Percentiles rank a stretch among this genome's conserved stretches.
These are phyloP conservation scores for Hyperopisus bebe DNA, from an alignment of 2,113 vertebrate genomes.

Conservation along the genomic window DNA sequence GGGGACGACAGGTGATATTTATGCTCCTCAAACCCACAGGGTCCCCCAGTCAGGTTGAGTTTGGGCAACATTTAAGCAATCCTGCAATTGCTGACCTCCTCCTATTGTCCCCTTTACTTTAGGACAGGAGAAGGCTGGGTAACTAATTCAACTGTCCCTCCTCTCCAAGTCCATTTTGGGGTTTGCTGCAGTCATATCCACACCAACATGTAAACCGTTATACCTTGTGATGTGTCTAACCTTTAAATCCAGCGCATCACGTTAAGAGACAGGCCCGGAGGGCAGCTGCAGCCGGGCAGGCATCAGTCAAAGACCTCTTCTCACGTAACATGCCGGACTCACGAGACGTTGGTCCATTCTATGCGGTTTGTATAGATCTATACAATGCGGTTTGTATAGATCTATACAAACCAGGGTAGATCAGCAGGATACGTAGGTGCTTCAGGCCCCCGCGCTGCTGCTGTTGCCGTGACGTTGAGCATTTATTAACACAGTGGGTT, in stretches of 20 bases:
- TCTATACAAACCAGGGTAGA: neutral
- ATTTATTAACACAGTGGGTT: neutral
- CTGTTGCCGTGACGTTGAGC: neutral
- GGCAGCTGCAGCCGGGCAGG: neutral
- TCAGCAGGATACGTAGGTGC: neutral
- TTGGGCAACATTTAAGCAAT: slow-evolving; percentile 52
- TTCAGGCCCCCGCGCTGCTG: neutral
- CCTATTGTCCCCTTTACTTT: slow-evolving; percentile 58
- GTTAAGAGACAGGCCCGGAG: neutral
- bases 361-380: neutral
- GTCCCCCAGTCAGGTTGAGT: slow-evolving; percentile 48
- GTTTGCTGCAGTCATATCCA: slow-evolving; percentile 37
- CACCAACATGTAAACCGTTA: slow-evolving; percentile 47
- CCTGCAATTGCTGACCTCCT: slow-evolving; percentile 56
- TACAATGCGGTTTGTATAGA: neutral
- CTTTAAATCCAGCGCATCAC: slow-evolving; percentile 35
- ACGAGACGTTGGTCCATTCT: neutral
- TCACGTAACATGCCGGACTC: neutral
- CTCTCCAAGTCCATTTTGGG: slow-evolving; percentile 31
- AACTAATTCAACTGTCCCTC: slow-evolving; percentile 47
- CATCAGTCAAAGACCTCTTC: neutral
- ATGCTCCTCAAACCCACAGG: slow-evolving; percentile 49
- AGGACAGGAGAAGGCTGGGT: slow-evolving; percentile 36
- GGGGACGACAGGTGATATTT: slow-evolving; percentile 29
- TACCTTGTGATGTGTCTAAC: slow-evolving; percentile 52